phyloP scores from a whole-genome alignment of 2,113 vertebrate species.

The Leuciscus idus region DNA sequence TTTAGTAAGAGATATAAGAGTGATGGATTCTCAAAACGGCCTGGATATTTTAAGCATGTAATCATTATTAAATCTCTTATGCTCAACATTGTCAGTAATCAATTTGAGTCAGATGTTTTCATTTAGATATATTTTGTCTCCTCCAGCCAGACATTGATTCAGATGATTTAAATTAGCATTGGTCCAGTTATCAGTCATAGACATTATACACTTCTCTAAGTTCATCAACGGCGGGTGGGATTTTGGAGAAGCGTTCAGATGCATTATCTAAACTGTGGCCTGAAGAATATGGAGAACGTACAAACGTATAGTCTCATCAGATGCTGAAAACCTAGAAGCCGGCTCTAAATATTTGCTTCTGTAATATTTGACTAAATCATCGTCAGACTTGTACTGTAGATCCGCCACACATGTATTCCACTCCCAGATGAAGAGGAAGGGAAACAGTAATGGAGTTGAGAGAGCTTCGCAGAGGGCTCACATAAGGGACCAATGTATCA shows the following conservation, averaged over 20 bases:
- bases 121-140: slow-evolving; percentile 64
- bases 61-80: slow-evolving; percentile 64
- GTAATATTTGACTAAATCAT: slow-evolving; percentile 75
- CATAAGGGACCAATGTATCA: slow-evolving; percentile 72
- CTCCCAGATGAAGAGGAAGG: slow-evolving; percentile 62
- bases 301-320: slow-evolving; percentile 65
- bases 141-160: slow-evolving; percentile 70
- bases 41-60: slow-evolving; percentile 70
- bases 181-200: slow-evolving; percentile 74
- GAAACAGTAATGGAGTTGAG: slow-evolving; percentile 68
- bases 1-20: slow-evolving; percentile 61
- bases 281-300: slow-evolving; percentile 64
- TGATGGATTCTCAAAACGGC: slow-evolving; percentile 64
- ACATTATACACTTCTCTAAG: slow-evolving; percentile 67
- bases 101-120: slow-evolving; percentile 82
- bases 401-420: slow-evolving; percentile 73
- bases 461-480: slow-evolving; percentile 68
- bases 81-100: slow-evolving; percentile 74
- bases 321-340: slow-evolving; percentile 69
- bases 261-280: slow-evolving; percentile 60
- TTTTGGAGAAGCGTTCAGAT: slow-evolving; percentile 59
- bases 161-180: slow-evolving; percentile 81
- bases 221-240: slow-evolving; percentile 60
- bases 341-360: slow-evolving; percentile 77
- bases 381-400: slow-evolving; percentile 69